phyloP scores from a whole-genome alignment of 2,888 invertebrate genomes.

The Apamea epomidion region DNA sequence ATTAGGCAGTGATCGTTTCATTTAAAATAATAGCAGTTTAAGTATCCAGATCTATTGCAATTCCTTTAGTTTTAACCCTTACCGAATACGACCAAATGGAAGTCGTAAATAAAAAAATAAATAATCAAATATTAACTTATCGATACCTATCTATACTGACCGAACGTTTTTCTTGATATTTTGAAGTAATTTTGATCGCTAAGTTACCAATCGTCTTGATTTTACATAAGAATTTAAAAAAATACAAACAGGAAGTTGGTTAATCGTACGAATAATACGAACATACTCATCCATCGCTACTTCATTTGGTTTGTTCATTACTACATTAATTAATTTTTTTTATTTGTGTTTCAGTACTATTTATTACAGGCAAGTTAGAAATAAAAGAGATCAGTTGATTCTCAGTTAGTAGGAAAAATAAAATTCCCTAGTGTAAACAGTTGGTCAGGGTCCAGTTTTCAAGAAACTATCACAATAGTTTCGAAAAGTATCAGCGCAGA shows the following conservation, averaged over 20 bases:
- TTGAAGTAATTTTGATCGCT: constrained; percentile 19
- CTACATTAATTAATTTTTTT: background rate
- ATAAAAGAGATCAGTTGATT: constrained; percentile 52
- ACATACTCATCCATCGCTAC: constrained; percentile 31
- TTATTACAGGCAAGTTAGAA: constrained; percentile 20
- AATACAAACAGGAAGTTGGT: constrained; percentile 18
- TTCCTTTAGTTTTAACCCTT: constrained; percentile 61
- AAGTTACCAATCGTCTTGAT: constrained; percentile 32
- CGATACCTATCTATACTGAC: constrained; percentile 66
- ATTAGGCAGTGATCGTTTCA: constrained; percentile 83
- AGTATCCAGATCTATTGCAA: constrained; percentile 59
- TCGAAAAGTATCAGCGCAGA: constrained; percentile 49
- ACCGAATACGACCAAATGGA: constrained; percentile 56
- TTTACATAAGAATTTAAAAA: constrained; percentile 8
- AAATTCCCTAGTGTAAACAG: constrained; percentile 16
- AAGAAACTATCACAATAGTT: constrained; percentile 51
- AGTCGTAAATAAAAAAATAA: constrained; percentile 67
- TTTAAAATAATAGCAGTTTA: constrained; percentile 49
- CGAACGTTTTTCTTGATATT: constrained; percentile 41
- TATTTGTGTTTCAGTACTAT: constrained; percentile 19
- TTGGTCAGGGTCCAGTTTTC: constrained; percentile 50
- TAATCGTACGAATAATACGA: constrained; percentile 22
- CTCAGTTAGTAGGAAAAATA: constrained; percentile 19
- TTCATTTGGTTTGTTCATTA: constrained; percentile 48
- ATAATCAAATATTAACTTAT: constrained; percentile 68